phyloP scores from a whole-genome alignment of 2,113 vertebrate species.

The Notiomystis cincta region DNA sequence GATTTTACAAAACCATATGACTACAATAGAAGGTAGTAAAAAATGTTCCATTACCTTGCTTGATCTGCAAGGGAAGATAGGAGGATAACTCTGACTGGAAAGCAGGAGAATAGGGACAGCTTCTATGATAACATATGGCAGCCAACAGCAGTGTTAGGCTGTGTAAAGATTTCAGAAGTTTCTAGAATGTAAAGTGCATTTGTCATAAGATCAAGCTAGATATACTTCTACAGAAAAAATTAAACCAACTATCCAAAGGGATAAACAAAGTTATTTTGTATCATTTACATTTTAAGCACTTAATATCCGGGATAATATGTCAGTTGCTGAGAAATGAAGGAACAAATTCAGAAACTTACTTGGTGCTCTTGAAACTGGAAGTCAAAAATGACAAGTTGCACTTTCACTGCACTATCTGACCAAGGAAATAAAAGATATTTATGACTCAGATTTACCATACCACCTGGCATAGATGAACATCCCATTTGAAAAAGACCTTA shows the following conservation, averaged over 20 bases:
- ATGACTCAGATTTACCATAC: slow-evolving; percentile 33
- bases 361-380: slow-evolving; percentile 14
- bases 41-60: background rate
- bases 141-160: background rate
- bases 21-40: background rate
- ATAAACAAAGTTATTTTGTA: background rate
- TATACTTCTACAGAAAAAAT: background rate
- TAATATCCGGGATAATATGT: background rate
- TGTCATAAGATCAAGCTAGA: background rate
- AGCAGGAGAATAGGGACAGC: background rate
- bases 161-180: background rate
- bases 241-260: background rate
- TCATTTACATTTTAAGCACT: background rate
- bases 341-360: background rate
- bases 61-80: background rate
- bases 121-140: background rate
- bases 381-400: slow-evolving; percentile 33
- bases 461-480: slow-evolving; percentile 58
- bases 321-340: background rate
- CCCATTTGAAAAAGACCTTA: slow-evolving; percentile 52
- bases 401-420: slow-evolving; percentile 10
- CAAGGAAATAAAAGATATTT: slow-evolving; percentile 56
- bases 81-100: background rate
- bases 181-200: background rate
- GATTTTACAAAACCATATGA: background rate